phyloP scores from a whole-genome alignment of 2,888 invertebrate genomes.

The Sinotaia quadrata region DNA sequence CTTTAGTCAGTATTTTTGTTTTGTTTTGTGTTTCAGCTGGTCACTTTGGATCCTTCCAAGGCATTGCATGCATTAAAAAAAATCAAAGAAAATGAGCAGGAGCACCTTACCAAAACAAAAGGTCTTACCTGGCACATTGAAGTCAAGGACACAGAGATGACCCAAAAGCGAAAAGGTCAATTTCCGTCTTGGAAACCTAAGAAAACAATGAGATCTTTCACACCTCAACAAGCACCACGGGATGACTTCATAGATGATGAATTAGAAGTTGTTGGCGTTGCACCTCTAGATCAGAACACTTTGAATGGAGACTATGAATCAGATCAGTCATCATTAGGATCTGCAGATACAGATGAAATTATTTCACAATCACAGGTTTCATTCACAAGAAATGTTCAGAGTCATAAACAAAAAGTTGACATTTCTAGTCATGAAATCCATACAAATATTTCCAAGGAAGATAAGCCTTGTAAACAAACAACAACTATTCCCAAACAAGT shows the following conservation, averaged over 20 bases:
- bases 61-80: conserved; percentile 57
- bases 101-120: neutral
- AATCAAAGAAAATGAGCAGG: conserved; percentile 45
- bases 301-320: neutral
- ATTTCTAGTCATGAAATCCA: too few relatives aligned
- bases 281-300: neutral
- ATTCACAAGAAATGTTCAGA: neutral
- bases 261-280: conserved; percentile 29
- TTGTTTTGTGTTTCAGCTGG: neutral
- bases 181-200: conserved; percentile 8
- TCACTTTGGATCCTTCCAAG: conserved; percentile 59
- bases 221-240: neutral
- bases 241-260: conserved; percentile 9
- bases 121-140: conserved; percentile 55
- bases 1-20: too few relatives aligned
- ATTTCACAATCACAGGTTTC: conserved; percentile 17
- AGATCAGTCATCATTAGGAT: conserved; percentile 38
- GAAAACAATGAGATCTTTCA: neutral
- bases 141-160: conserved; percentile 31
- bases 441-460: neutral
- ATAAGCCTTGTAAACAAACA: too few relatives aligned
- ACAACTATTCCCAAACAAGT: too few relatives aligned
- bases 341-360: conserved; percentile 49
- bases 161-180: conserved; percentile 30
- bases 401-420: too few relatives aligned